A percentile compares a stretch with the other conserved stretches of the same genome.
phyloP scores from a whole-genome alignment of 2,113 vertebrate species.

The Dipodomys merriami region DNA sequence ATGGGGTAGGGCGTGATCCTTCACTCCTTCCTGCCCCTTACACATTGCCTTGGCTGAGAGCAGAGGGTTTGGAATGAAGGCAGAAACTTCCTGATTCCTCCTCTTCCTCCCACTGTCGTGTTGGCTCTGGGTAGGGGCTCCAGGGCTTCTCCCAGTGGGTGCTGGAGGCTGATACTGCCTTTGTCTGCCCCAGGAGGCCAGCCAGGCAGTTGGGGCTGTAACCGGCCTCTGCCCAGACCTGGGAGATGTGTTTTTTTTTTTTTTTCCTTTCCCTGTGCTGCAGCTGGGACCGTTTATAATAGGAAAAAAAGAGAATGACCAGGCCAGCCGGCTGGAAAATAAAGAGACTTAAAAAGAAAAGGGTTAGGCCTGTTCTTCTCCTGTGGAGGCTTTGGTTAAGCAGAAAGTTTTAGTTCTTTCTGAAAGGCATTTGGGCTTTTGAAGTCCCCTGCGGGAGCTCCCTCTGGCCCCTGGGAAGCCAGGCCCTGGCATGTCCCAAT shows the following conservation, averaged over 20 bases:
- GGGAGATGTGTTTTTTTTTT: conserved; percentile 73
- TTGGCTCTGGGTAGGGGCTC: conserved; percentile 64
- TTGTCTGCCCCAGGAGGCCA: conserved; percentile 77
- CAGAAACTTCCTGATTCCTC: conserved; percentile 60
- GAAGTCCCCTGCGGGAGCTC: conserved; percentile 80
- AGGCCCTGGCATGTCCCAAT: conserved; percentile 73
- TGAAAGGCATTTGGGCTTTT: conserved; percentile 80
- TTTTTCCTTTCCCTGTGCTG: conserved; percentile 54
- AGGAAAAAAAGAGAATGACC: conserved; percentile 79
- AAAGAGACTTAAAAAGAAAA: conserved; percentile 82
- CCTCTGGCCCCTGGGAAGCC: conserved; percentile 75
- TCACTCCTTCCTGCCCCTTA: conserved; percentile 51
- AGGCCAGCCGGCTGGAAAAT: conserved; percentile 82
- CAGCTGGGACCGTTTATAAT: conserved; percentile 83
- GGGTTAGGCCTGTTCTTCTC: conserved; percentile 78
- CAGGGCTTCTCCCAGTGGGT: conserved; percentile 80
- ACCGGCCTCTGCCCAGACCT: conserved; percentile 69
- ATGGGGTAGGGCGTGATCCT: background rate
- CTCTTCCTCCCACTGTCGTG: conserved; percentile 33
- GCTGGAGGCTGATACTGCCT: conserved; percentile 71
- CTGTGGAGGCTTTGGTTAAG: conserved; percentile 80
- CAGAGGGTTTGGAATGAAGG: conserved; percentile 11
- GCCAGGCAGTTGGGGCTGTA: conserved; percentile 64
- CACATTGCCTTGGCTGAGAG: background rate
- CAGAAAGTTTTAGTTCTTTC: conserved; percentile 81